Evolutionary conservation across 2,888 invertebrate genomes (phyloP).

Genomic region (Aricia artaxerxes): DNA sequence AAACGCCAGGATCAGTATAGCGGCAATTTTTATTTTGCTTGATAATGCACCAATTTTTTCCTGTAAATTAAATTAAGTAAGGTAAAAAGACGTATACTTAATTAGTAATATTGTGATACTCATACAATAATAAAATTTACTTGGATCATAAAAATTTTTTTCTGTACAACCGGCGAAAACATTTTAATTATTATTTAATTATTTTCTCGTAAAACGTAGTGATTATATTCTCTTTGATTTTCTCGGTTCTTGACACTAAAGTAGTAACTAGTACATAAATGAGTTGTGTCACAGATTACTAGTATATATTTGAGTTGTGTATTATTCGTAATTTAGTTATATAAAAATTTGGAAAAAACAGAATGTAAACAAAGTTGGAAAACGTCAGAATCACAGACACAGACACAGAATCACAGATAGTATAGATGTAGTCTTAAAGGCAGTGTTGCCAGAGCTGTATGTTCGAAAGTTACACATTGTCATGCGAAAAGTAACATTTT

Average conservation of each 20-base stretch:
- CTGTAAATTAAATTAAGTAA: not conserved
- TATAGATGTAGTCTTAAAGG: no score
- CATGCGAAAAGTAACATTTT: no score
- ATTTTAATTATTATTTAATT: not conserved
- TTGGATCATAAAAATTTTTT: not conserved
- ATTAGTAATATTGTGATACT: not conserved
- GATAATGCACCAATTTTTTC: conserved; percentile 12
- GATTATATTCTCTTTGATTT: no score
- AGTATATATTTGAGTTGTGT: no score
- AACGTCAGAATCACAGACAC: no score
- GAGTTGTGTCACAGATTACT: not conserved
- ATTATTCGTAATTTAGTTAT: no score
- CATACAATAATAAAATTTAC: not conserved
- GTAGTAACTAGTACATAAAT: no score
- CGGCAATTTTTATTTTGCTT: conserved; percentile 24
- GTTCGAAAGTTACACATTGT: no score
- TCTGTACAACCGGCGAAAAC: not conserved
- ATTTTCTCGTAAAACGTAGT: no score
- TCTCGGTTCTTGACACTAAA: not conserved
- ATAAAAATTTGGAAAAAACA: not conserved
- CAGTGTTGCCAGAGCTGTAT: no score
- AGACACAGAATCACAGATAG: no score
- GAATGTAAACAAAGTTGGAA: not conserved
- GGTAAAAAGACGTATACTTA: not conserved
- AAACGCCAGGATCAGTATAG: not conserved